These are phyloP conservation scores for Stenodera caucasica DNA, from an alignment of 2,888 invertebrate species.

Conservation along the genomic window DNA sequence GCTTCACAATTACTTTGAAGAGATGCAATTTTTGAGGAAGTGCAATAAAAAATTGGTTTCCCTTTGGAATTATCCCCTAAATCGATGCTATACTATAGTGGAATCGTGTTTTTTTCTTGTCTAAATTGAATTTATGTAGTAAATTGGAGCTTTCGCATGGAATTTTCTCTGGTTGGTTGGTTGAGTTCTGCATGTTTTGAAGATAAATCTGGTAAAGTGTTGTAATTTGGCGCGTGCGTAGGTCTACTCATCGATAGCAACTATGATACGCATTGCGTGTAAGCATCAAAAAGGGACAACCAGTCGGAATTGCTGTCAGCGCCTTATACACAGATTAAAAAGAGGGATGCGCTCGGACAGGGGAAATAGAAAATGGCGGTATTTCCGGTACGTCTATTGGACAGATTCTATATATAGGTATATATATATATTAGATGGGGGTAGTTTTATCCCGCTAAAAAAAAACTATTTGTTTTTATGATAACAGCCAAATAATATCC, in stretches of 20 bases:
- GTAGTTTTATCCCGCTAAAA: not conserved
- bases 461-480: conserved; percentile 47
- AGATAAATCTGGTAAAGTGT: conserved; percentile 29
- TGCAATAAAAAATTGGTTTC: too few species aligned
- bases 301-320: conserved; percentile 41
- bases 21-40: too few species aligned
- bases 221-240: conserved; percentile 39
- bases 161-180: not conserved
- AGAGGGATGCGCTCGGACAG: conserved; percentile 50
- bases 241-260: conserved; percentile 44
- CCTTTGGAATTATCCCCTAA: too few species aligned
- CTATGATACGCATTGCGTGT: conserved; percentile 48
- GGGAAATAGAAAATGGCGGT: conserved; percentile 52
- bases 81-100: too few species aligned
- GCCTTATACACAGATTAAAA: conserved; percentile 52
- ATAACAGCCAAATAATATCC: conserved; percentile 34
- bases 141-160: not conserved
- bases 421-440: not conserved
- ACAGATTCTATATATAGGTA: too few species aligned
- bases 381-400: conserved; percentile 49
- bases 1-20: too few species aligned
- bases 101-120: too few species aligned
- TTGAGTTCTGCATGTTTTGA: conserved; percentile 13
- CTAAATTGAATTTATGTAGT: too few species aligned
- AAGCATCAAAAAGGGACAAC: conserved; percentile 27